Base-by-base conservation (phyloP, 2,888 invertebrate species). In the Lacanobia oleracea region DNA sequence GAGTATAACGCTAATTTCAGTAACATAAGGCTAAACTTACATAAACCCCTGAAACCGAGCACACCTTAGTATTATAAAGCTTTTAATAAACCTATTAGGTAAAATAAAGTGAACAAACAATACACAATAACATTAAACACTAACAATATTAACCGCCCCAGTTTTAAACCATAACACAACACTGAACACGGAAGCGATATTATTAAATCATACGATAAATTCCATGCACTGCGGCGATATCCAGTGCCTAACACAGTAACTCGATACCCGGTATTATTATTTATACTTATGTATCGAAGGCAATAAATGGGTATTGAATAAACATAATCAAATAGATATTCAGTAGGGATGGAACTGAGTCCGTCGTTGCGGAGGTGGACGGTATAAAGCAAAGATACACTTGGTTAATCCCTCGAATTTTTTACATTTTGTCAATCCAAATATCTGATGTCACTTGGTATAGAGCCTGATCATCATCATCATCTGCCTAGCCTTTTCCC, bases 151-250 rank as follows among this genome's bases (percentile, higher is more conserved):
- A 33, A 18, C 37, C 0, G 16, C 7, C 16, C 53, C n/a, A 61
- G 23, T 43, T 61, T 61, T n/a, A 14, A 76, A 67, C 18, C 21
- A 63, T 8, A 56, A 18, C 33, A 18, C 50, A 63, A 33, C 21
- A 60, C 5, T 33, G 37, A 23, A 10, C n/a, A 60, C 33, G 18
- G 23, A 66, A 63, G 27, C 54, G 43, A 48, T 33, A 61, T 61
- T 67, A 72, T 63, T 21, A 61, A 67, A 53, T 37, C 33, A 51
- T 7, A n/a, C 59, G 54, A 74, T 75, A 75, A 69, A 56, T n/a
- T 75, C 16, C 21, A 67, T 67, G 53, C 62, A 50, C 43, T 45
- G n/a, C 2, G 12, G 33, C 12, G 51, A 57, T 74, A 82, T 72
- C 63, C 63, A 43, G 27, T 33, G 23, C 9, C 40, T 23, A 48